These are phyloP conservation scores for Lagodon rhomboides DNA, from an alignment of 2,797 vertebrate species.

Conservation along the genomic window DNA sequence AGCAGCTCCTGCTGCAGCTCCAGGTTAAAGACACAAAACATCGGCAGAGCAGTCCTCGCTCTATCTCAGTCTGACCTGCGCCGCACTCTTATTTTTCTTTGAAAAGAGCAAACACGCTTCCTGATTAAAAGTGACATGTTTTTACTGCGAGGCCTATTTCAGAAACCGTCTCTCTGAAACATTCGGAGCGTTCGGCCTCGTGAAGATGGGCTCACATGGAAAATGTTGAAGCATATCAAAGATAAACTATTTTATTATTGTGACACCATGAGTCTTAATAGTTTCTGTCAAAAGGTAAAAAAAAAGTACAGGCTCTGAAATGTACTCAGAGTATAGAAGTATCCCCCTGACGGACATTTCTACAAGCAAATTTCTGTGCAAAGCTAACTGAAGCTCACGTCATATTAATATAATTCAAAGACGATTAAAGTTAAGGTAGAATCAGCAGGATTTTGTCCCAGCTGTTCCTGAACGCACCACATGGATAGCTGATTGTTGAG, in stretches of 20 bases:
- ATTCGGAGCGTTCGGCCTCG: not conserved
- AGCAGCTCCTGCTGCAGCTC: conserved; percentile 51
- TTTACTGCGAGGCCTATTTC: not conserved
- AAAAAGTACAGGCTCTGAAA: too few relatives aligned
- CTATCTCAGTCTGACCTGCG: not conserved
- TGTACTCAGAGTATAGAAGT: too few relatives aligned
- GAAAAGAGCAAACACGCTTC: not conserved
- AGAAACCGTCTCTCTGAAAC: not conserved
- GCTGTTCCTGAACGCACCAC: too few relatives aligned
- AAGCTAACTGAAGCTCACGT: too few relatives aligned
- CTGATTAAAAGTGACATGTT: conserved; percentile 3
- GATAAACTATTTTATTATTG: conserved; percentile 13
- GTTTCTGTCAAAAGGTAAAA: conserved; percentile 3
- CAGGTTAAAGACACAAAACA: conserved; percentile 57
- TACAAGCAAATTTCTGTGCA: too few relatives aligned
- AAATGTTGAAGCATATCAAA: conserved; percentile 2
- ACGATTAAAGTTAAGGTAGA: too few relatives aligned
- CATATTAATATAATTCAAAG: too few relatives aligned
- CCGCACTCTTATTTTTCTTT: not conserved
- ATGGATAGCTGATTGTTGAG: too few relatives aligned
- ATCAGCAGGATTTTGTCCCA: too few relatives aligned
- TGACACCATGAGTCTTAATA: not conserved
- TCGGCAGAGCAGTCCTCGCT: not conserved
- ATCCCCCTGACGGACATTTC: too few relatives aligned
- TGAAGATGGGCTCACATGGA: not conserved